phyloP scores from a whole-genome alignment of 2,888 invertebrate species.

The Phrixothrix hirtus region DNA sequence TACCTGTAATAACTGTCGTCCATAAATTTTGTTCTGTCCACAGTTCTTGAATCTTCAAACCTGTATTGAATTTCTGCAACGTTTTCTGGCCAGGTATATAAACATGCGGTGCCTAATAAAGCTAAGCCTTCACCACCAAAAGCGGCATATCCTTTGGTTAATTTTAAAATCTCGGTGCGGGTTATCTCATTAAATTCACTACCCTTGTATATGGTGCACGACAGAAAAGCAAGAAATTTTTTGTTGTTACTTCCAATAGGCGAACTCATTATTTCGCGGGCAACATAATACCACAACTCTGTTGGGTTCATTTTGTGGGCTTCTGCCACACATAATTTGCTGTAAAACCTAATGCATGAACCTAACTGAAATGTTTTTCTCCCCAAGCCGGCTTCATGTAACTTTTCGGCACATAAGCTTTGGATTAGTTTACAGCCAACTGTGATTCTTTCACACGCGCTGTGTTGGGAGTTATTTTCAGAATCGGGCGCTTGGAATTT shows the following conservation, averaged over 20 bases:
- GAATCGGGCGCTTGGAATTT: slow-evolving; percentile 67
- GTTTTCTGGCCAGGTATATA: slow-evolving; percentile 85
- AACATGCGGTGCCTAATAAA: slow-evolving; percentile 84
- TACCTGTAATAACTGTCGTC: slow-evolving; percentile 89
- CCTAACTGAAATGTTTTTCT: slow-evolving; percentile 83
- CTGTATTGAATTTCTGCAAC: slow-evolving; percentile 67
- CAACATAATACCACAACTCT: slow-evolving; percentile 84
- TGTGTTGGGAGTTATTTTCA: slow-evolving; percentile 63
- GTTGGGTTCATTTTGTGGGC: slow-evolving; percentile 75
- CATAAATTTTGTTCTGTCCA: slow-evolving; percentile 76
- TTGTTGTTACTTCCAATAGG: slow-evolving; percentile 65
- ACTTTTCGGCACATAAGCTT: slow-evolving; percentile 83
- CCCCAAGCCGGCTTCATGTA: slow-evolving; percentile 76
- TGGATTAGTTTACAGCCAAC: slow-evolving; percentile 82
- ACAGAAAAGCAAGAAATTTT: slow-evolving; percentile 89
- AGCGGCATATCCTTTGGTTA: slow-evolving; percentile 84
- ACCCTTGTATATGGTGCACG: slow-evolving; percentile 80
- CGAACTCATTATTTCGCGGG: slow-evolving; percentile 79
- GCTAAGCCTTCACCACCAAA: slow-evolving; percentile 91
- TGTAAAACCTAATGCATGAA: slow-evolving; percentile 74
- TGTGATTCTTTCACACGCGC: slow-evolving; percentile 75
- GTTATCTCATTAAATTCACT: slow-evolving; percentile 61
- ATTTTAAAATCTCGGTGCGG: slow-evolving; percentile 69
- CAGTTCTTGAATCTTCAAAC: slow-evolving; percentile 64
- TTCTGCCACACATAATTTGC: slow-evolving; percentile 69